phyloP scores from a whole-genome alignment of 1,140 invertebrate species.

The Metopolophium dirhodum region DNA sequence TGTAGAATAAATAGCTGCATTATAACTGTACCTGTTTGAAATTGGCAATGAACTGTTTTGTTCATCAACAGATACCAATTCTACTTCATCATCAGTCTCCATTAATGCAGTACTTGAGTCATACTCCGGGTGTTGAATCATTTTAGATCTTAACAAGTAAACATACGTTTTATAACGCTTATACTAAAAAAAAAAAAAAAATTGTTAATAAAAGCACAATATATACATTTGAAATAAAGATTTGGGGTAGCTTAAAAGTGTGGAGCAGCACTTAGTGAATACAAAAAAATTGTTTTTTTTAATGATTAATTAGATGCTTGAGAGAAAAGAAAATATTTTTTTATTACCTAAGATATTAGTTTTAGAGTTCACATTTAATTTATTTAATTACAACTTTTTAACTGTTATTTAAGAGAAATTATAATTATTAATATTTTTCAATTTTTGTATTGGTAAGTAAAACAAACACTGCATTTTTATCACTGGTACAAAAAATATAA shows the following conservation, averaged over 20 bases:
- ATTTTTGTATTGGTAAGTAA: too few relatives aligned
- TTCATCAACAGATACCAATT: conserved; percentile 53
- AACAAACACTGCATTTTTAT: neutral
- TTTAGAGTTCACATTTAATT: neutral
- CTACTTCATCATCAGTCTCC: conserved; percentile 59
- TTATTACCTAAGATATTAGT: neutral
- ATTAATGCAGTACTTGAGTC: conserved; percentile 67
- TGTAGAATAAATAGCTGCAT: conserved; percentile 60
- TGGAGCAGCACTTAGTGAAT: neutral
- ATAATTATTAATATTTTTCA: neutral
- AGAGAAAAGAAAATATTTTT: neutral
- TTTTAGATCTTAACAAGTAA: conserved; percentile 75
- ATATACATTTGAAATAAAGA: neutral
- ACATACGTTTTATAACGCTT: conserved; percentile 88
- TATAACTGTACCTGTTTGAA: conserved; percentile 62
- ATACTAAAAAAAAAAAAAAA: conserved; percentile 68
- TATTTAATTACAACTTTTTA: neutral
- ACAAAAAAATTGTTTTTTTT: neutral
- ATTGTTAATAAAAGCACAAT: neutral
- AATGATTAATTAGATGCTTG: neutral
- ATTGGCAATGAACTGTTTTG: conserved; percentile 39
- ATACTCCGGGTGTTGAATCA: conserved; percentile 71
- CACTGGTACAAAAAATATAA: neutral
- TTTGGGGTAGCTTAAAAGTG: neutral
- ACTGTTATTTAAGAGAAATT: neutral